Percentiles rank a stretch among this genome's conserved stretches.
Conservation (phyloP, 2,797 vertebrate genomes). For the Monodelphis domestica region DNA sequence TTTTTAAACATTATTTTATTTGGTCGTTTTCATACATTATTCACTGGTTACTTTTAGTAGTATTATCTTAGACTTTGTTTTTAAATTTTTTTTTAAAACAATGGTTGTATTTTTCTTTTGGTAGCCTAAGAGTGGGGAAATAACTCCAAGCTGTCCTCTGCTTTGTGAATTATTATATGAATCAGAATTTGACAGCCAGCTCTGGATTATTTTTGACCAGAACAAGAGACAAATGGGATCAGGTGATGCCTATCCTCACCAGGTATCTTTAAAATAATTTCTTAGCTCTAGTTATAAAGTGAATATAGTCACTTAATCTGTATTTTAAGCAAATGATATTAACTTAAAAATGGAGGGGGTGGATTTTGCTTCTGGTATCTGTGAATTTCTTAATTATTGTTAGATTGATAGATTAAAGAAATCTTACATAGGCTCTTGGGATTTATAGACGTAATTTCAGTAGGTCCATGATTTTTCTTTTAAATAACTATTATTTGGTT, state of each 20-base stretch:
- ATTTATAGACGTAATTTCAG: neutral
- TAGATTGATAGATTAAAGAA: neutral
- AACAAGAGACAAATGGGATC: conserved; percentile 98
- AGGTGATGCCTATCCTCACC: conserved; percentile 98
- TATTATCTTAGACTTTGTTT: neutral
- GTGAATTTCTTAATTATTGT: neutral
- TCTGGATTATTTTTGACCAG: conserved; percentile 99
- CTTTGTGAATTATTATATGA: conserved; percentile 97
- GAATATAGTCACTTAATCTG: neutral
- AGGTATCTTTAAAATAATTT: conserved; percentile 85
- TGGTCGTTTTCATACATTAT: too few relatives aligned
- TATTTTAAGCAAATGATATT: neutral
- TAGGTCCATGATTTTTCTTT: too few relatives aligned
- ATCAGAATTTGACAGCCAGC: conserved; percentile 98
- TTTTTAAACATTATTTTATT: neutral
- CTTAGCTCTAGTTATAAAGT: neutral
- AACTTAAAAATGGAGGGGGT: neutral
- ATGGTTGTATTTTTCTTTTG: conserved; percentile 62
- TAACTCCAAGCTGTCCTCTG: conserved; percentile 96
- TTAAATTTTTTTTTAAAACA: neutral
- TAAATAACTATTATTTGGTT: neutral
- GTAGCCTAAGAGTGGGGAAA: conserved; percentile 97
- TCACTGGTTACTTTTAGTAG: neutral
- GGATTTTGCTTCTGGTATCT: neutral
- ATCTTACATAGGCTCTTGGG: neutral